Percentiles rank a stretch among this genome's conserved stretches.
Conservation (phyloP, 2,113 vertebrate genomes). For the Corythaixoides concolor region DNA sequence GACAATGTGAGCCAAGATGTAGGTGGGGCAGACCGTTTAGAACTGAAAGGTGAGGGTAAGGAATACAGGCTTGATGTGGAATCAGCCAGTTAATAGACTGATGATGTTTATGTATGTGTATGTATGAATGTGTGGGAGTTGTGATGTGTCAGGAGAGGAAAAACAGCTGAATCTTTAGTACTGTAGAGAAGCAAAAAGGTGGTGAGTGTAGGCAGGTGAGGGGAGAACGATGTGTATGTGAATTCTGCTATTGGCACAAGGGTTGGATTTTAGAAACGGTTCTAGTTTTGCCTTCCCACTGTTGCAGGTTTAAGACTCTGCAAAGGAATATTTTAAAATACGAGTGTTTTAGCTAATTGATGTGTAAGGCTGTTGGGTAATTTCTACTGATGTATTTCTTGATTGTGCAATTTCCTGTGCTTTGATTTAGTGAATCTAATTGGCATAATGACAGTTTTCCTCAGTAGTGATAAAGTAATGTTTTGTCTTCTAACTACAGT, state of each 20-base stretch:
- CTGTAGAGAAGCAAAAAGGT: background rate
- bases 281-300: background rate
- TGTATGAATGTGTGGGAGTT: slow-evolving; percentile 18
- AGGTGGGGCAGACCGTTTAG: slow-evolving; percentile 58
- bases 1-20: slow-evolving; percentile 41
- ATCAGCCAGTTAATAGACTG: background rate
- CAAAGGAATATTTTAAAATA: background rate
- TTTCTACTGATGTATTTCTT: background rate
- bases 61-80: background rate
- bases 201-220: slow-evolving; percentile 4
- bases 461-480: background rate
- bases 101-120: background rate
- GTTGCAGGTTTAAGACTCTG: background rate
- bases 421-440: slow-evolving; percentile 34
- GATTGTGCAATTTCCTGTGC: background rate
- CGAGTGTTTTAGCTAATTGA: background rate
- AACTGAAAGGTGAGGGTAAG: slow-evolving; percentile 43
- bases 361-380: background rate
- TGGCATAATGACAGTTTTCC: slow-evolving; percentile 2
- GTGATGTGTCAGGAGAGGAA: background rate
- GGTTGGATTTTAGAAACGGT: background rate
- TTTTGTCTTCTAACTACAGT: slow-evolving; percentile 7
- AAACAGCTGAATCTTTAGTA: background rate
- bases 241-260: background rate
- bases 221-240: background rate